Base-by-base conservation (phyloP, 1,140 invertebrate genomes). In the Sarcophaga peregrina region DNA sequence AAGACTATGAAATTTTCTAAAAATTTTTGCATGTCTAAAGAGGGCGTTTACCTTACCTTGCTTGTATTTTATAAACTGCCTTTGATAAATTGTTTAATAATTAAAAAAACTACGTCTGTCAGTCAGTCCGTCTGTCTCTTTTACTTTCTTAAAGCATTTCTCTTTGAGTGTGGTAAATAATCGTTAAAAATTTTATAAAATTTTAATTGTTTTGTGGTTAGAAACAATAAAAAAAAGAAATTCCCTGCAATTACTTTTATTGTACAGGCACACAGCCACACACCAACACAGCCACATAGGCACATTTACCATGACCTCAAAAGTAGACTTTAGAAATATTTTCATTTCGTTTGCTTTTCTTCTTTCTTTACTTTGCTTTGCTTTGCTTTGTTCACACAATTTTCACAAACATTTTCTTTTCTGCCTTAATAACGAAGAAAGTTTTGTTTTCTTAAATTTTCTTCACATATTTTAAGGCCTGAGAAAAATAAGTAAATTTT, bases 41-140 rank as follows among this genome's bases (percentile, higher is more conserved):
- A 76, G 46, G 74, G 74, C 74, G 74, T 76, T 47, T 76, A 76
- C 74, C 75, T 17, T 50, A 78, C n/a, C 50, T 78, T 52, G 50
- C 47, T 52, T 1, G 1, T 37, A 4, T 37, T 37, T 37, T 37
- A 78, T 78, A 52, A 52, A 17, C 17, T 78, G 46, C n/a, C 54
- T 13, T 58, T 68, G 62, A 47, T 78, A 78, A 78, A 78, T 78
- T 50, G n/a, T 50, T 15, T 50, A 78, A 47, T 78, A 78, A 78
- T 78, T 78, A 50, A 37, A 37, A 37, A 37, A 37, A 37, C 1
- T 2, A 37, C 25, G 25, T 37, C 25, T 4, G 25, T 37, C 25
- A 2, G 25, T 37, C 25, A 2, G 25, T n/a, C 25, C 4, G 25
- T 37, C 4, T 37, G 25, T 17, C 37, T 20, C 37, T 62, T 25